phyloP scores from a whole-genome alignment of 2,888 invertebrate species.

The Nyleta sp. region DNA sequence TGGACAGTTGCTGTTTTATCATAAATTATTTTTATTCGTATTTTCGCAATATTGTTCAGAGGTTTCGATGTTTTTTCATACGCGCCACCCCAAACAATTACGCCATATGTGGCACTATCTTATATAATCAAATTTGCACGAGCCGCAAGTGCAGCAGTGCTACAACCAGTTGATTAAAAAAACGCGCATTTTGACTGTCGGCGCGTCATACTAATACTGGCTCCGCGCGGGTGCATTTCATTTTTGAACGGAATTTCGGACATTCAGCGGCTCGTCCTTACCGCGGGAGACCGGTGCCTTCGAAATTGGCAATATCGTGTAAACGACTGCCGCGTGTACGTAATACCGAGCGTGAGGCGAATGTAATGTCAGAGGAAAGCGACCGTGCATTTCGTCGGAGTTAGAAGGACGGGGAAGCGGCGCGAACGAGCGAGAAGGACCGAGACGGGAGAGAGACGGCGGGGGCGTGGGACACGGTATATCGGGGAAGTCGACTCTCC shows the following conservation, averaged over 20 bases:
- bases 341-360: conserved; percentile 61
- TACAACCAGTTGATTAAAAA: not conserved
- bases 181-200: not conserved
- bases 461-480: conserved; percentile 53
- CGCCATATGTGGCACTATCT: no score
- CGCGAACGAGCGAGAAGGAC: conserved; percentile 4
- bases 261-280: conserved; percentile 43
- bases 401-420: conserved; percentile 12
- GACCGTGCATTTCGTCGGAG: conserved; percentile 44
- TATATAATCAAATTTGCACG: not conserved
- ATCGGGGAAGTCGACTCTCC: conserved; percentile 56
- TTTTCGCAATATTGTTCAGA: no score
- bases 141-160: no score
- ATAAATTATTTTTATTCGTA: no score
- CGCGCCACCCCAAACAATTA: no score
- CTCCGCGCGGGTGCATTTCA: conserved; percentile 25
- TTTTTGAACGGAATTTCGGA: conserved; percentile 48
- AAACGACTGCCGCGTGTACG: conserved; percentile 60
- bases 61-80: no score
- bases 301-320: conserved; percentile 64
- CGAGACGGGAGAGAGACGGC: conserved; percentile 4
- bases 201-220: conserved; percentile 10
- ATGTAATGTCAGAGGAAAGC: conserved; percentile 54
- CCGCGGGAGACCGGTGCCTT: conserved; percentile 30
- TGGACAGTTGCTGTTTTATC: no score